Evolutionary conservation across 2,113 vertebrate genomes (phyloP), one percentile per base, ranked within the genome.

Genomic region (Prionailurus viverrinus): DNA sequence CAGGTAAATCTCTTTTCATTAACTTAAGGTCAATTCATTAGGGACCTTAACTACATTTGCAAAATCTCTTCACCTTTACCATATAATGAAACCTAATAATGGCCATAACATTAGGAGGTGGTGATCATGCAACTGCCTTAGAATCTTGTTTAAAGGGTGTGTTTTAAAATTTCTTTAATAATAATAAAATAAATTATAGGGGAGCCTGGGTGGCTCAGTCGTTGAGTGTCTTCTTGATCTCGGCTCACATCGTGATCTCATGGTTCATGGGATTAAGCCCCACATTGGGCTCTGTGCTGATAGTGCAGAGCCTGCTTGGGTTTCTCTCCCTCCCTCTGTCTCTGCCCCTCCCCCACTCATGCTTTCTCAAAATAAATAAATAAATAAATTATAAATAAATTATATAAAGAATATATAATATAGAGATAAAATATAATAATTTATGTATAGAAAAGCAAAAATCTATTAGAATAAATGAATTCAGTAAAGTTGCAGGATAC

Each of bases 41-140:
- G 55, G 48, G 21, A n/a, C 4, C 36, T 96, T 53, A 81, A 88
- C 25, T 89, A 80, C 14, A 86, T 36, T 69, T 87, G 31, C 31
- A 69, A 82, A 94, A 82, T 63, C 21, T 7, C 19, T 96, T 89
- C 61, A 33, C 41, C 48, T 66, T 89, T 96, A n/a, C 81, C n/a
- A 63, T 31, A 8, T 63, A 78, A 79, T 91, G 45, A 66, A 79
- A 87, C 61, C 31, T 45, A 91, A 31, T 69, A 21, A 82, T 27
- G 25, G 33, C 11, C 48, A 76, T 63, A 63, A 74, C 10, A 87
- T 68, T 10, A 31, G 0, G 33, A 21, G 41, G 29, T 65, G 7
- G 78, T 69, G 27, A 76, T 45, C 23, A 71, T 89, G 45, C 18
- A 23, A 41, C 33, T 74, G 3, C 51, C 21, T 80, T 66, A 73